Evolutionary conservation across 35 echinoderm and acorn worm species (phyloP).

Genomic region (Apostichopus parvimensis): DNA sequence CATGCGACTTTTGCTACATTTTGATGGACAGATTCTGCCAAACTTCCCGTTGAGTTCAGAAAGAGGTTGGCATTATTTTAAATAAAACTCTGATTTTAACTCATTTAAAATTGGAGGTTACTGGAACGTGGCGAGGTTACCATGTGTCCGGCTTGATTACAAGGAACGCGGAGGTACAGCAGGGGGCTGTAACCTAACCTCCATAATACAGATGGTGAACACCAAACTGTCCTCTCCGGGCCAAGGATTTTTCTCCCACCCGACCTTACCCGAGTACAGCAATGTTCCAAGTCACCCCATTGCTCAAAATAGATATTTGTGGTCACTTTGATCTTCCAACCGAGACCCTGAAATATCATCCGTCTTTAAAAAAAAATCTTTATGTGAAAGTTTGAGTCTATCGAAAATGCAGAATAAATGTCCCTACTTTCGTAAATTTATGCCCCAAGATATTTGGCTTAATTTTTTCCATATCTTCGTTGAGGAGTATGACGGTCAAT

Average conservation of each 20-base stretch:
- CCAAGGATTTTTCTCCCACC: slow-evolving; percentile 13
- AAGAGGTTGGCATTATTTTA: not conserved
- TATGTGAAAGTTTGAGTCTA: not conserved
- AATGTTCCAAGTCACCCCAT: not conserved
- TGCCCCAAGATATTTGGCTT: slow-evolving; percentile 30
- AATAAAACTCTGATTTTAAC: not conserved
- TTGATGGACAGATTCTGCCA: not conserved
- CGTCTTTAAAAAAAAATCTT: not conserved
- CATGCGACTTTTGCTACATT: slow-evolving; percentile 10
- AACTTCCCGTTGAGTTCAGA: not conserved
- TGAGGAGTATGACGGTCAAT: not conserved
- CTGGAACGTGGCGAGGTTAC: slow-evolving; percentile 30
- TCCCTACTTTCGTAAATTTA: not conserved
- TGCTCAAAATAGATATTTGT: slow-evolving; percentile 38
- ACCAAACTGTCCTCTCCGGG: slow-evolving; percentile 11
- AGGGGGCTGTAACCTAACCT: slow-evolving; percentile 41
- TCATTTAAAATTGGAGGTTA: slow-evolving; percentile 48
- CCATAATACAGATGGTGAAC: slow-evolving; percentile 5
- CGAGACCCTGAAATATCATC: slow-evolving; percentile 4
- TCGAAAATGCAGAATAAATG: not conserved
- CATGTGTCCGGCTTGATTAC: slow-evolving; percentile 27
- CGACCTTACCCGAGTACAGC: not conserved
- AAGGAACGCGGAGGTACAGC: slow-evolving; percentile 3
- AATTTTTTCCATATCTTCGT: slow-evolving; percentile 15
- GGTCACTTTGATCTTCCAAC: slow-evolving; percentile 13